Evolutionary conservation across 1,140 invertebrate species (phyloP).

Genomic region (Drosophila azteca): DNA sequence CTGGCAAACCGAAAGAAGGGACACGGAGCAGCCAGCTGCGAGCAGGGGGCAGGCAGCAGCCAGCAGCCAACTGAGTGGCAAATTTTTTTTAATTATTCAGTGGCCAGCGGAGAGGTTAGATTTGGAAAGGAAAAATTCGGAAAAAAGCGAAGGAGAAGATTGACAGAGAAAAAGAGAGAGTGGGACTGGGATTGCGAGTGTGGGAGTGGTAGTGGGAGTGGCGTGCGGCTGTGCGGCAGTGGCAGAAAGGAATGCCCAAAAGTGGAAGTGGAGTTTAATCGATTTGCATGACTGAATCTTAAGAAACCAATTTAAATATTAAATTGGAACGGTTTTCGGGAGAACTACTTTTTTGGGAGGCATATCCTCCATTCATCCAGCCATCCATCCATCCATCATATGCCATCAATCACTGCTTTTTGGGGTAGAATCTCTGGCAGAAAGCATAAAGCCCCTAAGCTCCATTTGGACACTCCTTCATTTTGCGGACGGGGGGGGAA

Average conservation of each 20-base stretch:
- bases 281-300: slow-evolving; percentile 54
- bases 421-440: not conserved
- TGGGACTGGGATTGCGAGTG: not conserved
- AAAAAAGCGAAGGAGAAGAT: slow-evolving; percentile 5
- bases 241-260: not conserved
- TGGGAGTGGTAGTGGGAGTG: too few relatives aligned
- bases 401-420: slow-evolving; percentile 46
- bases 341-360: not conserved
- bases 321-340: slow-evolving; percentile 37
- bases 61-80: slow-evolving; percentile 45
- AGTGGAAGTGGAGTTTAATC: slow-evolving; percentile 40
- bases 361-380: too few relatives aligned
- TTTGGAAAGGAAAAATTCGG: slow-evolving; percentile 13
- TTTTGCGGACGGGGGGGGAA: not conserved
- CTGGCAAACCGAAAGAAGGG: not conserved
- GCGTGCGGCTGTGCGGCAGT: not conserved
- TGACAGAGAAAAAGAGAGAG: slow-evolving; percentile 11
- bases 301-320: slow-evolving; percentile 53
- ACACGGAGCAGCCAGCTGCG: not conserved
- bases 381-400: slow-evolving; percentile 11
- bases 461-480: slow-evolving; percentile 47
- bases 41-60: too few relatives aligned
- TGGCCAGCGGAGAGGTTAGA: slow-evolving; percentile 49
- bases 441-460: slow-evolving; percentile 16
- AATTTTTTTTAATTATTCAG: slow-evolving; percentile 77